Conservation (phyloP, 2,888 invertebrate species). For the Creontiades dilutus region DNA sequence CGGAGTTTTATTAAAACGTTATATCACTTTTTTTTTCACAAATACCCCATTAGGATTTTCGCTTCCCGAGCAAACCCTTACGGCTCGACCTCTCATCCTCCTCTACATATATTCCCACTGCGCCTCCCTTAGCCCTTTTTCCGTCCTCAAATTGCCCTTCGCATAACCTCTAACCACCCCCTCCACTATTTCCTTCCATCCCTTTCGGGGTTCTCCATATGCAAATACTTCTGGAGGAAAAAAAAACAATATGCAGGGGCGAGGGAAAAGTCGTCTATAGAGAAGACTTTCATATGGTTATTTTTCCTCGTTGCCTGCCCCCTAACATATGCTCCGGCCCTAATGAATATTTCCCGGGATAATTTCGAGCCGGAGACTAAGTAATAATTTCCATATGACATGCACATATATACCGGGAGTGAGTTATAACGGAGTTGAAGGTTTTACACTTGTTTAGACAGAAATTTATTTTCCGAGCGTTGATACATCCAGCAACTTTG, state of each 20-base stretch:
- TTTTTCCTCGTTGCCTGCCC: conserved; percentile 18
- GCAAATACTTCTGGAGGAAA: conserved; percentile 29
- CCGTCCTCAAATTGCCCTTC: conserved; percentile 23
- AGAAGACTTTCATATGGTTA: conserved; percentile 36
- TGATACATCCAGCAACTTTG: too few relatives aligned
- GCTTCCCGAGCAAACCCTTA: conserved; percentile 15
- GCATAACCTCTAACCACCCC: neutral
- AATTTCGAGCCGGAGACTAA: neutral
- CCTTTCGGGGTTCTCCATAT: conserved; percentile 2
- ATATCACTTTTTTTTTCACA: conserved; percentile 25
- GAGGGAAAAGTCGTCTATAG: conserved; percentile 4
- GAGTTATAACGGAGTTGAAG: neutral
- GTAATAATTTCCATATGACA: conserved; percentile 9
- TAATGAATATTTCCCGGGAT: conserved; percentile 19
- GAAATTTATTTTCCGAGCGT: neutral
- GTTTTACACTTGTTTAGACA: neutral
- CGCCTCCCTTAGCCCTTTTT: neutral
- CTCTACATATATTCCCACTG: conserved; percentile 12
- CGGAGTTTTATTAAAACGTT: conserved; percentile 49
- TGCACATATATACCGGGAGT: neutral
- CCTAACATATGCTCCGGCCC: neutral
- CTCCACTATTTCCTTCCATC: neutral
- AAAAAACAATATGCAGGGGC: conserved; percentile 13
- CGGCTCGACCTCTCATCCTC: neutral
- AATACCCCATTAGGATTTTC: conserved; percentile 45